Base-by-base conservation (phyloP, 2,888 invertebrate genomes). In the Drosophila anomalata region DNA sequence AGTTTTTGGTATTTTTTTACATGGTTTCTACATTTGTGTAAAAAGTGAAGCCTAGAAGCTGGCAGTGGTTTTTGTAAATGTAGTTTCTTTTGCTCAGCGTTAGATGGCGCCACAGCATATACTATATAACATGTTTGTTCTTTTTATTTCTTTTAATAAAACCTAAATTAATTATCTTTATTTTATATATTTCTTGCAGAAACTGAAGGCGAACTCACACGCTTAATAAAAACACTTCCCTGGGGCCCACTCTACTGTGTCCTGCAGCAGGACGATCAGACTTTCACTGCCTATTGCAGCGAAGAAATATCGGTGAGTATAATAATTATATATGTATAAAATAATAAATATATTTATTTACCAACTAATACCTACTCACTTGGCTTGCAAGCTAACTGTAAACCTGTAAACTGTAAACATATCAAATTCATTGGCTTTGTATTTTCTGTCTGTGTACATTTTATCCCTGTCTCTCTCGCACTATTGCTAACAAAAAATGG, bases 191-290 rank as follows among this genome's bases (percentile, higher is more conserved):
- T 12, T 9, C 41, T 89, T 89, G 1, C 85, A 92, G 92, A 92
- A 90, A 88, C 90, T 31, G 92, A 92, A 74, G 91, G 92, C 11
- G 91, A 91, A 77, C 91, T 93, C 63, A 92, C 93, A 68, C 89
- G 89, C 41, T 85, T 90, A 56, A 85, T 83, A 41, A 90, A 90
- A 77, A 81, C 89, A 52, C 73, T 92, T 53, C 91, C 91, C 42
- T 95, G 95, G 95, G 94, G 95, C 83, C 95, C 95, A 22, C 94
- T 91, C 2, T 95, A 95, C 91, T 95, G 95, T 91, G 95, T 95
- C 31, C 93, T 95, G 60, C 93, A 95, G 61, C 95, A 95, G 90
- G 94, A 95, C 89, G 94, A 95, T 84, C 94, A 94, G 89, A 94
- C 94, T 48, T 94, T 95, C 85, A 95, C 95, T 20, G 94, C 95